These are phyloP conservation scores for Micromys minutus DNA, from an alignment of 2,113 vertebrate genomes.

Conservation along the genomic window DNA sequence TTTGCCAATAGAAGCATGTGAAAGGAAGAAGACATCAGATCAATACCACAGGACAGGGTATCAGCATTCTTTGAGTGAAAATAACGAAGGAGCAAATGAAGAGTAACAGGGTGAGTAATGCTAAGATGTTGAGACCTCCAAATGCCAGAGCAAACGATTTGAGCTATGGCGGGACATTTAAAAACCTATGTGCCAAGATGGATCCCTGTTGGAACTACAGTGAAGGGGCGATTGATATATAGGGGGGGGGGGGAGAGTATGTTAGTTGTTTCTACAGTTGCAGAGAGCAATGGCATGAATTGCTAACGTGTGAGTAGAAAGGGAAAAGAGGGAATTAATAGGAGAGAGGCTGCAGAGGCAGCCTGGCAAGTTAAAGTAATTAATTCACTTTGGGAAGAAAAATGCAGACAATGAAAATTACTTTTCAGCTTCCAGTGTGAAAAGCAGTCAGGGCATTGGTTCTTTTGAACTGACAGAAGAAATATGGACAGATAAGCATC, in stretches of 20 bases:
- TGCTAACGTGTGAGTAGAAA: slow-evolving; percentile 21
- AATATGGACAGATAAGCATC: slow-evolving; percentile 65
- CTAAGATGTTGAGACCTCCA: slow-evolving; percentile 13
- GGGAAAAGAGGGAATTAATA: slow-evolving; percentile 13
- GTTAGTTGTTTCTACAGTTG: slow-evolving; percentile 18
- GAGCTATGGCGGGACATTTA: neutral
- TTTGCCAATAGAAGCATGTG: neutral
- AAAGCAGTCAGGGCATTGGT: neutral
- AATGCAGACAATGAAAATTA: slow-evolving; percentile 56
- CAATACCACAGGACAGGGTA: neutral
- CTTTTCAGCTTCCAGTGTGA: slow-evolving; percentile 29
- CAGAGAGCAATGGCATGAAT: slow-evolving; percentile 9
- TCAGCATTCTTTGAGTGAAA: slow-evolving; percentile 24
- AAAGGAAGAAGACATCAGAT: neutral
- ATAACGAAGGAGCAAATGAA: slow-evolving; percentile 30
- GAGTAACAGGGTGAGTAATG: neutral
- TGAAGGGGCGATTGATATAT: slow-evolving; percentile 34
- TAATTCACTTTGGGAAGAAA: slow-evolving; percentile 58
- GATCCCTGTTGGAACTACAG: neutral
- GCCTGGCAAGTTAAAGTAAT: slow-evolving; percentile 40
- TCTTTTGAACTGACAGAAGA: slow-evolving; percentile 54
- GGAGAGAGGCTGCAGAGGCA: neutral
- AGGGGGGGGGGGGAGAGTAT: neutral
- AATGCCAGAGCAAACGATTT: slow-evolving; percentile 30
- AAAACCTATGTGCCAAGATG: slow-evolving; percentile 39